A percentile compares a stretch with the other conserved stretches of the same genome.
These are phyloP conservation scores for Bombus fervidus DNA, from an alignment of 1,140 invertebrate species.

Conservation along the genomic window DNA sequence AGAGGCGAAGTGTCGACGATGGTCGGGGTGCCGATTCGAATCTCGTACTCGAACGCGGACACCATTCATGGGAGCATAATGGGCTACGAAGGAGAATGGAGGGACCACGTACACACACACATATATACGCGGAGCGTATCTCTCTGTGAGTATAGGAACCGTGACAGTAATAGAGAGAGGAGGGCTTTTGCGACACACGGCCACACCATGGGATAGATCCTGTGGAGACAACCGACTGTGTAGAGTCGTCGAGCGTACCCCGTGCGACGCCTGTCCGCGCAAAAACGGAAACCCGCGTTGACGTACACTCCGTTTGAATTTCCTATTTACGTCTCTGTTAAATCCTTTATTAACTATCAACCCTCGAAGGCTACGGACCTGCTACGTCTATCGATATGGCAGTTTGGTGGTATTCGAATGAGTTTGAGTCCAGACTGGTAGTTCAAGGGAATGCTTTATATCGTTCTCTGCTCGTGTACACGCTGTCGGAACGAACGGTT, in stretches of 20 bases:
- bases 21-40: conserved; percentile 68
- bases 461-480: not conserved
- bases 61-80: conserved; percentile 67
- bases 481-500: not conserved
- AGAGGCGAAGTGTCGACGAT: conserved; percentile 68
- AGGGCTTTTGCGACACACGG: conserved; percentile 29
- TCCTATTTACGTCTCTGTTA: conserved; percentile 58
- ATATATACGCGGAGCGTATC: not conserved
- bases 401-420: not conserved
- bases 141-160: not conserved
- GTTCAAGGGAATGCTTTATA: not conserved
- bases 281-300: conserved; percentile 63
- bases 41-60: conserved; percentile 70
- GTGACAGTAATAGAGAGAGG: conserved; percentile 20
- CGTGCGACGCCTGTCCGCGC: conserved; percentile 39
- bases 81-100: conserved; percentile 56
- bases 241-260: conserved; percentile 26
- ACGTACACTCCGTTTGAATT: conserved; percentile 38
- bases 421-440: not conserved
- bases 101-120: conserved; percentile 32
- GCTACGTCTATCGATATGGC: not conserved
- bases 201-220: conserved; percentile 27
- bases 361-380: not conserved
- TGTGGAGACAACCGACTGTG: conserved; percentile 13
- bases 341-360: conserved; percentile 37